Conservation (phyloP, 2,888 invertebrate genomes). For the Lasioglossum morio region DNA sequence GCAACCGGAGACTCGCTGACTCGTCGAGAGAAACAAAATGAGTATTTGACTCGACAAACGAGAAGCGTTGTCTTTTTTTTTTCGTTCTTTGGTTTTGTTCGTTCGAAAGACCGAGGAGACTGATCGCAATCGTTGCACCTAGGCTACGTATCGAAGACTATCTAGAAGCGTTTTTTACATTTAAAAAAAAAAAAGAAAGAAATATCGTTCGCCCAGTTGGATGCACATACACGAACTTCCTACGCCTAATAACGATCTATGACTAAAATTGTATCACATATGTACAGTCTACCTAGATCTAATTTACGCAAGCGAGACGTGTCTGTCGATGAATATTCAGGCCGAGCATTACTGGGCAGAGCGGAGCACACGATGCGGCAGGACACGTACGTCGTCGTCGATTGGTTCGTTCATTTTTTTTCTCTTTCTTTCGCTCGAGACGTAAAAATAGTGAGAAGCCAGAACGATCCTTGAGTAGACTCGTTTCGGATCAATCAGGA, state of each 20-base stretch:
- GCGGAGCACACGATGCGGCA: slow-evolving; percentile 43
- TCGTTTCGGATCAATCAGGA: neutral
- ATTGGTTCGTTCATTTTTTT: slow-evolving; percentile 5
- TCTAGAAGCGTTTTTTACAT: slow-evolving; percentile 33
- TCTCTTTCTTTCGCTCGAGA: neutral
- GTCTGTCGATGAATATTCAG: slow-evolving; percentile 55
- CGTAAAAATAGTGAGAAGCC: slow-evolving; percentile 6
- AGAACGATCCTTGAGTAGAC: neutral
- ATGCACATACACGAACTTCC: slow-evolving; percentile 47
- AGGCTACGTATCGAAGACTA: slow-evolving; percentile 23
- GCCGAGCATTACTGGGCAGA: slow-evolving; percentile 46
- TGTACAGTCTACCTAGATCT: slow-evolving; percentile 52
- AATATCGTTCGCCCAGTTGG: slow-evolving; percentile 24
- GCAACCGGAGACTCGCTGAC: neutral
- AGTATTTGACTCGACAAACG: neutral
- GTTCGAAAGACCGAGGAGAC: neutral
- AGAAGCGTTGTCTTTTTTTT: neutral
- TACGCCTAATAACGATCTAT: slow-evolving; percentile 45
- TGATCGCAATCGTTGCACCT: slow-evolving; percentile 5
- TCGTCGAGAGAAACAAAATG: neutral
- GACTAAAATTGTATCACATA: slow-evolving; percentile 29
- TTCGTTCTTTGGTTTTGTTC: neutral
- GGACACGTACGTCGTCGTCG: slow-evolving; percentile 37
- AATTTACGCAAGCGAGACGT: slow-evolving; percentile 61
- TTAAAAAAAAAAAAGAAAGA: neutral